Evolutionary conservation across 2,888 invertebrate genomes (phyloP), one percentile per base, ranked within the genome.

Genomic region (Tetramorium bicarinatum): DNA sequence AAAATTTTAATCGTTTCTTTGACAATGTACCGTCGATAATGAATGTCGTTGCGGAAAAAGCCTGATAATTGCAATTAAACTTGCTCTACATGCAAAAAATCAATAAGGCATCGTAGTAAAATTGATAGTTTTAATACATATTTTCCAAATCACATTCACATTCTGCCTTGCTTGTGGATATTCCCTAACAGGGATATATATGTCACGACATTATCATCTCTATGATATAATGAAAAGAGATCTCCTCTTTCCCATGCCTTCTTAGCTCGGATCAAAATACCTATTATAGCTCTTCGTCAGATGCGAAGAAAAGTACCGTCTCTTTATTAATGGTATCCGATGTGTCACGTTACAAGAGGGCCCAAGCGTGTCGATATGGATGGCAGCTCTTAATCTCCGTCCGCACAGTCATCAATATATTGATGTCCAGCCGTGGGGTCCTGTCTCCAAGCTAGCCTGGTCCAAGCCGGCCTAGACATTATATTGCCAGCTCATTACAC

Each of bases 401-500:
- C 86, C 85, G 83, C 86, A 61, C 83, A 87, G 89, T 91, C 89
- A 90, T 91, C 91, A 86, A 91, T 90, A 87, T 86, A 88, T 85
- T 77, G 89, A 91, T 89, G 89, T 87, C 83, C 86, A 82, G 71
- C 49, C 61, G 72, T 80, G 83, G 72, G 84, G 21, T 66, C 79
- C 66, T 80, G 81, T 87, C 85, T 86, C 82, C 66, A 84, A 61
- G 82, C 66, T 41, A 71, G 82, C 44, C 52, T 54, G 69, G 64
- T 49, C 61, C 69, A 66, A 59, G 84, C 77, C 81, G 80, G 64
- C 84, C 82, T 49, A 87, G 88, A 90, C 88, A 87, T 91, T 90
- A 92, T 91, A 92, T 87, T 88, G 89, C 89, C 92, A 89, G 88
- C 89, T 92, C 92, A 91, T 92, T 92, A 91, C 87, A 88, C 84